phyloP scores from a whole-genome alignment of 2,797 vertebrate genomes.

The Hoplostethus mediterraneus region DNA sequence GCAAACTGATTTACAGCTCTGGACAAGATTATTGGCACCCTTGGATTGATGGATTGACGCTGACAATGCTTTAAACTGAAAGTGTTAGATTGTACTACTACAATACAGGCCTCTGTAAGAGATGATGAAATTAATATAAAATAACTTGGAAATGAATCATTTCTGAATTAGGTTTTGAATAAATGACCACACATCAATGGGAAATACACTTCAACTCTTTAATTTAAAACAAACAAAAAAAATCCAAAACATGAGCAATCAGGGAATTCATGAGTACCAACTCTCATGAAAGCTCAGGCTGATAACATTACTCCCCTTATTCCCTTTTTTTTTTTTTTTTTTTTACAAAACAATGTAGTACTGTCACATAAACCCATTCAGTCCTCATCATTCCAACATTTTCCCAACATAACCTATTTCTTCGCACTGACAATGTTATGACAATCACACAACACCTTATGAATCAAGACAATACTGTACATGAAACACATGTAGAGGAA shows the following conservation, averaged over 20 bases:
- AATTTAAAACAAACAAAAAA: constrained; percentile 74
- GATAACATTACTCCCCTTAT: constrained; percentile 45
- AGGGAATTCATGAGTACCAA: constrained; percentile 37
- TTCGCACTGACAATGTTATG: constrained; percentile 24
- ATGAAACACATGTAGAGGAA: constrained; percentile 37
- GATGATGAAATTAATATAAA: constrained; percentile 10
- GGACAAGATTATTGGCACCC: too few species aligned
- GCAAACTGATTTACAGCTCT: too few species aligned
- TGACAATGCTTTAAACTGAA: too few species aligned
- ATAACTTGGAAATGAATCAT: constrained; percentile 11
- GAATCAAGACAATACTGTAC: constrained; percentile 35
- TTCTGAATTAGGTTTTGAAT: constrained; percentile 32
- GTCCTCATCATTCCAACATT: constrained; percentile 38
- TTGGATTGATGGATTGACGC: too few species aligned
- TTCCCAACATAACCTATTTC: constrained; percentile 36
- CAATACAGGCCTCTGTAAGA: constrained; percentile 7
- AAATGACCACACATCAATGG: constrained; percentile 61
- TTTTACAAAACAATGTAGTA: constrained; percentile 72
- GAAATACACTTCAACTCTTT: constrained; percentile 66
- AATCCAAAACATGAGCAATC: constrained; percentile 79
- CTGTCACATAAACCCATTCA: constrained; percentile 54
- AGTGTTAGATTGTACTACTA: too few species aligned
- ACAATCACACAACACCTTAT: constrained; percentile 25
- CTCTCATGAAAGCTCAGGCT: constrained; percentile 77
- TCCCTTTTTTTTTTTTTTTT: constrained; percentile 50